These are phyloP conservation scores for Mythimna lalbum DNA, from an alignment of 2,888 invertebrate species.

Conservation along the genomic window DNA sequence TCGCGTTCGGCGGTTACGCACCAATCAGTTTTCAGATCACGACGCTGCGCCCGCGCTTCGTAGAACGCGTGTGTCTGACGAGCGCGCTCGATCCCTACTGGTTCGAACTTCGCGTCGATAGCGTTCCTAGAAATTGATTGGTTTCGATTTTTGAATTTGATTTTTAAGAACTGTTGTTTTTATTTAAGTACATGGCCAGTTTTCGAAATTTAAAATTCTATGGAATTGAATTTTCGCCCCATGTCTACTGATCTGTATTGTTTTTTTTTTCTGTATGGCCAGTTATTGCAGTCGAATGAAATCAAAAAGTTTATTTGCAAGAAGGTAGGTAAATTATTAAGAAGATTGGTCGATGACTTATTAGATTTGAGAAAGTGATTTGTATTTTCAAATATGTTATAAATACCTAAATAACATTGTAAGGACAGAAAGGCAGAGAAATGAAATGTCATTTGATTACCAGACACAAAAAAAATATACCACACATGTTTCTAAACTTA, in stretches of 20 bases:
- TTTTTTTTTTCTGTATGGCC: too few relatives aligned
- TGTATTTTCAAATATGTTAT: not conserved
- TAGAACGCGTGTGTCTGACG: conserved; percentile 81
- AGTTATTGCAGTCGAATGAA: too few relatives aligned
- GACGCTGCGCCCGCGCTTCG: conserved; percentile 77
- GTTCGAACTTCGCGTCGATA: conserved; percentile 56
- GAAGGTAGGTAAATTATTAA: too few relatives aligned
- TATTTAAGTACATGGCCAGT: not conserved
- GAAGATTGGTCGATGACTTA: not conserved
- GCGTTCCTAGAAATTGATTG: conserved; percentile 63
- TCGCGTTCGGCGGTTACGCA: conserved; percentile 61
- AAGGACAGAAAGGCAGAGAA: not conserved
- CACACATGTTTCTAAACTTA: conserved; percentile 16
- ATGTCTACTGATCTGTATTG: too few relatives aligned
- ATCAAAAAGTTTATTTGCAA: too few relatives aligned
- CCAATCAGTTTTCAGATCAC: conserved; percentile 82
- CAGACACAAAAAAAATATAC: not conserved
- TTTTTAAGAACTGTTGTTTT: conserved; percentile 13
- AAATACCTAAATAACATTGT: not conserved
- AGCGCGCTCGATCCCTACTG: conserved; percentile 75
- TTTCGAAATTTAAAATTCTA: not conserved
- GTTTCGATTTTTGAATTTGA: conserved; percentile 43
- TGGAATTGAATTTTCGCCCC: too few relatives aligned
- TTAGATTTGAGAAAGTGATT: not conserved
- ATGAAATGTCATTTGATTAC: not conserved